A percentile compares a stretch with the other conserved stretches of the same genome.
Conservation (phyloP, 2,888 invertebrate species). For the Silvanus unidentatus region DNA sequence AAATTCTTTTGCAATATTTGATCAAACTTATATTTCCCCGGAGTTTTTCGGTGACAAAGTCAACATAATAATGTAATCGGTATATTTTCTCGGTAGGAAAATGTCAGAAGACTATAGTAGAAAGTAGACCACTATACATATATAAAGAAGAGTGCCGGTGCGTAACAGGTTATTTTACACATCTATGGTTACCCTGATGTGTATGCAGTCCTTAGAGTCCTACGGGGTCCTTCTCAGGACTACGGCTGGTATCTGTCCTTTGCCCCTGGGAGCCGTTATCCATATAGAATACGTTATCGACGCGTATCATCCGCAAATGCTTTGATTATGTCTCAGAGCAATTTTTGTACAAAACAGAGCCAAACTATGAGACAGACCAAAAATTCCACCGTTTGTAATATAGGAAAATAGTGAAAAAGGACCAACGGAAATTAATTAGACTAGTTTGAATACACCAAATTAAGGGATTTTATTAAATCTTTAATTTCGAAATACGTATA, state of each 20-base stretch:
- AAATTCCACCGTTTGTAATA: too few species aligned
- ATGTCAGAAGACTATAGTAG: slow-evolving; percentile 15
- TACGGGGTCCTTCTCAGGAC: slow-evolving; percentile 28
- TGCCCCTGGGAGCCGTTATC: slow-evolving; percentile 35
- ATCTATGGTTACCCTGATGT: slow-evolving; percentile 46
- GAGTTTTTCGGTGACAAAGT: slow-evolving; percentile 20
- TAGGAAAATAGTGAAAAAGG: too few species aligned
- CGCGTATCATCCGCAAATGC: slow-evolving; percentile 22
- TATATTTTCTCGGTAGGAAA: slow-evolving; percentile 25
- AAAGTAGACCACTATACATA: slow-evolving; percentile 15
- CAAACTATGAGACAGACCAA: too few species aligned
- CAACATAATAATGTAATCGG: slow-evolving; percentile 27
- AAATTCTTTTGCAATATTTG: slow-evolving; percentile 17
- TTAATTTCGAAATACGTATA: too few species aligned
- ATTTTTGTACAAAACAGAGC: too few species aligned
- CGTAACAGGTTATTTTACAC: slow-evolving; percentile 49
- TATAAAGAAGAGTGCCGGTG: slow-evolving; percentile 36
- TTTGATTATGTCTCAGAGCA: slow-evolving; percentile 31
- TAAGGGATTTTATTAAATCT: too few species aligned
- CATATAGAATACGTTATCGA: slow-evolving; percentile 37
- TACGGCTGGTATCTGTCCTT: slow-evolving; percentile 21
- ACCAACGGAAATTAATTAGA: too few species aligned
- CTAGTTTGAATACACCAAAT: too few species aligned
- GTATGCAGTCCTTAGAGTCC: slow-evolving; percentile 37
- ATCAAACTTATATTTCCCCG: slow-evolving; percentile 27